Conservation (phyloP, 2,888 invertebrate genomes). For the Teinopalpus imperialis region DNA sequence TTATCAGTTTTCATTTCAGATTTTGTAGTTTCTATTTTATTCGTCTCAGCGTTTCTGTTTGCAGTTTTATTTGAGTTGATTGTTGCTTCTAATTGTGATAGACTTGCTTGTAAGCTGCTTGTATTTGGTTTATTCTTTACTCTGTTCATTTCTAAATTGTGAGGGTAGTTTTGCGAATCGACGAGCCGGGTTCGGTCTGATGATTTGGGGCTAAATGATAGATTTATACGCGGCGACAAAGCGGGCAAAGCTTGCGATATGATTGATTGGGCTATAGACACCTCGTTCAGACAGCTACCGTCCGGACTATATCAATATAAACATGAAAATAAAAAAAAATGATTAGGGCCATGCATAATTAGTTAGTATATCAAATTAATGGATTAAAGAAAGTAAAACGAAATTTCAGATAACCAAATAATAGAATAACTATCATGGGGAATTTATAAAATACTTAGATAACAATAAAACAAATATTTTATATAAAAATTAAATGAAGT, state of each 20-base stretch:
- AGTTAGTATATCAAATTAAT: slow-evolving; percentile 26
- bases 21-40: slow-evolving; percentile 45
- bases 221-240: slow-evolving; percentile 67
- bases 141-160: slow-evolving; percentile 62
- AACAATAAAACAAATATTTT: slow-evolving; percentile 26
- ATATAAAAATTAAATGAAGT: too few species aligned
- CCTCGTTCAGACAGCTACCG: slow-evolving; percentile 78
- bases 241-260: slow-evolving; percentile 79
- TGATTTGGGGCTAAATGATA: slow-evolving; percentile 72
- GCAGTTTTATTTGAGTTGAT: slow-evolving; percentile 38
- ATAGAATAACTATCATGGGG: too few species aligned
- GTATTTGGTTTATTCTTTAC: slow-evolving; percentile 48
- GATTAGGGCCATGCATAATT: slow-evolving; percentile 46
- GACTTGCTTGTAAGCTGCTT: slow-evolving; percentile 49
- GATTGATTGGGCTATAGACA: slow-evolving; percentile 79
- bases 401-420: slow-evolving; percentile 25
- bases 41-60: slow-evolving; percentile 37
- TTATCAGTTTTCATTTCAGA: slow-evolving; percentile 46
- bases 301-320: slow-evolving; percentile 63
- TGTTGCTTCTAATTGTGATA: slow-evolving; percentile 54
- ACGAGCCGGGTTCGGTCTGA: slow-evolving; percentile 74
- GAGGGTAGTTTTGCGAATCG: slow-evolving; percentile 49
- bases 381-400: slow-evolving; percentile 23
- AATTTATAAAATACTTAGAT: too few species aligned
- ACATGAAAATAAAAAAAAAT: slow-evolving; percentile 43